Conservation (phyloP, 2,888 invertebrate genomes). For the Cheilosia variabilis region DNA sequence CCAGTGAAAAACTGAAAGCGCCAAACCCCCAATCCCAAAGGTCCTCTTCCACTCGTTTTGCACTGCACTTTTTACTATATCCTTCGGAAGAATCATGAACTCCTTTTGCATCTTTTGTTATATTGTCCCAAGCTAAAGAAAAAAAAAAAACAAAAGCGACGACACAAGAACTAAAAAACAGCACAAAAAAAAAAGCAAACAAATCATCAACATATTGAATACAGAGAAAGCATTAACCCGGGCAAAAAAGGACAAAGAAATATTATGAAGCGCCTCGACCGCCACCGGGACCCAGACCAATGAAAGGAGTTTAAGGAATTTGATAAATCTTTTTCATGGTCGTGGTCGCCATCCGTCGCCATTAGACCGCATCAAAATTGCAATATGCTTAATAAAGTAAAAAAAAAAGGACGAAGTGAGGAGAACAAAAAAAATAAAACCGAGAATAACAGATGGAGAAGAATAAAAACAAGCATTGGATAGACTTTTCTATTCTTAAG, state of each 20-base stretch:
- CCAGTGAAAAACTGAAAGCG: constrained; percentile 15
- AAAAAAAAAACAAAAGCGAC: background rate
- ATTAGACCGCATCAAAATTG: constrained; percentile 70
- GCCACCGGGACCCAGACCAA: background rate
- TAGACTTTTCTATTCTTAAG: constrained; percentile 5
- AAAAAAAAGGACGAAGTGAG: background rate
- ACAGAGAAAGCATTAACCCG: constrained; percentile 65
- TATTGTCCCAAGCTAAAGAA: constrained; percentile 17
- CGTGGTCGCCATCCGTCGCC: constrained; percentile 56
- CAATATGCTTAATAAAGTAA: constrained; percentile 66
- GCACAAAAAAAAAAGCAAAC: constrained; percentile 40
- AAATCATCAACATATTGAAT: constrained; percentile 73
- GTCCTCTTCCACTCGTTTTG: constrained; percentile 4
- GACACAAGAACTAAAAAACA: constrained; percentile 8
- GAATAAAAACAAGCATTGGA: constrained; percentile 32
- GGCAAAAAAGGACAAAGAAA: constrained; percentile 24
- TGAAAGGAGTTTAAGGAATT: constrained; percentile 62
- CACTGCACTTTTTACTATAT: background rate
- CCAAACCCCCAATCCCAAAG: background rate
- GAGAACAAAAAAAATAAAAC: background rate
- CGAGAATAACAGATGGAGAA: constrained; percentile 16
- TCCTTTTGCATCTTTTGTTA: constrained; percentile 37
- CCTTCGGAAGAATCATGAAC: constrained; percentile 27
- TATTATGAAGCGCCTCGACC: constrained; percentile 1
- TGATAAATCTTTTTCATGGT: constrained; percentile 63